Percentiles rank a stretch among this genome's conserved stretches.
phyloP scores from a whole-genome alignment of 2,888 invertebrate genomes.

The Caenorhabditis panamensis region DNA sequence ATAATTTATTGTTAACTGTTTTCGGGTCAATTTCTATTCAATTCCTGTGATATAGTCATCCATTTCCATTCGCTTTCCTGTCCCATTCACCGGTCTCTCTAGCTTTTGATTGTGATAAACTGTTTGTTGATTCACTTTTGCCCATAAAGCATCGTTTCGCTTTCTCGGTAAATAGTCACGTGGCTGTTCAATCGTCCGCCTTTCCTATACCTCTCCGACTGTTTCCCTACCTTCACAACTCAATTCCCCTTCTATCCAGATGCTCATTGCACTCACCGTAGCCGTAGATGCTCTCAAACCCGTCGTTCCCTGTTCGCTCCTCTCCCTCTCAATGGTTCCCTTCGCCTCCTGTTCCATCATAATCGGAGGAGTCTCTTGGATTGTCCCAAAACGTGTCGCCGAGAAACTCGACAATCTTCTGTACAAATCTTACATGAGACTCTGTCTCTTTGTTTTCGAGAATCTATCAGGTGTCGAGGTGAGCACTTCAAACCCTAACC shows the following conservation, averaged over 20 bases:
- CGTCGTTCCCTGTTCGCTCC: conserved; percentile 67
- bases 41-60: conserved; percentile 1
- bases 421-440: conserved; percentile 74
- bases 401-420: conserved; percentile 73
- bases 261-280: conserved; percentile 60
- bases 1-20: too few relatives aligned
- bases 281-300: conserved; percentile 60
- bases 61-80: neutral
- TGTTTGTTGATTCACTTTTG: conserved; percentile 21
- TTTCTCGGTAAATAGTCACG: conserved; percentile 27
- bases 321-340: conserved; percentile 73
- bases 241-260: conserved; percentile 11
- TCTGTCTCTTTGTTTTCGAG: conserved; percentile 79
- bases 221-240: neutral
- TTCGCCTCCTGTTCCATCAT: conserved; percentile 72
- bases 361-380: conserved; percentile 72
- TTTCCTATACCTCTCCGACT: neutral
- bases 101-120: conserved; percentile 35
- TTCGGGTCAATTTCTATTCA: neutral
- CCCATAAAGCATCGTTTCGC: conserved; percentile 19
- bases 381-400: conserved; percentile 62
- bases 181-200: conserved; percentile 30
- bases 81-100: neutral
- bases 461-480: conserved; percentile 69
- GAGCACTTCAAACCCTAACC: neutral